phyloP scores from a whole-genome alignment of 2,888 invertebrate species.

The Drosophila mercatorum region DNA sequence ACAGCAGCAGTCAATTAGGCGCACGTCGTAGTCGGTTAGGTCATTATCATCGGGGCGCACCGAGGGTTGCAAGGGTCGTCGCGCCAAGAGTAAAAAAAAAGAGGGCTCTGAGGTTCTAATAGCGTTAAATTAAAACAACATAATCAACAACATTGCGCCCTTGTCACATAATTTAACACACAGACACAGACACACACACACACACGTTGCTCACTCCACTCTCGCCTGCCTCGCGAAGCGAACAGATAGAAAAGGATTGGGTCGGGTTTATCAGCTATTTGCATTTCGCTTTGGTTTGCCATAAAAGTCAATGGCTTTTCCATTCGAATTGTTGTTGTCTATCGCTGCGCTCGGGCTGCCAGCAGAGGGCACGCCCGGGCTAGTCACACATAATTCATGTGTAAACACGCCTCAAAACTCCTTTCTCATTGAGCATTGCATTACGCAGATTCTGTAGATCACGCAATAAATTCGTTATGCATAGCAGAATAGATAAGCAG shows the following conservation, averaged over 20 bases:
- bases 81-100: not conserved
- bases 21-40: constrained; percentile 51
- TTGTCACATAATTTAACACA: constrained; percentile 74
- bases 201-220: constrained; percentile 3
- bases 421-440: constrained; percentile 17
- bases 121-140: constrained; percentile 83
- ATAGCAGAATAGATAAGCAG: constrained; percentile 25
- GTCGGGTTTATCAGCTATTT: constrained; percentile 55
- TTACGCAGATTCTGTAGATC: constrained; percentile 29
- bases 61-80: constrained; percentile 44
- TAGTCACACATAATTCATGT: constrained; percentile 68
- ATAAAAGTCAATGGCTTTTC: constrained; percentile 19
- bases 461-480: constrained; percentile 44
- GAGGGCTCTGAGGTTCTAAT: constrained; percentile 72
- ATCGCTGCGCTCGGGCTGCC: not conserved
- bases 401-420: constrained; percentile 65
- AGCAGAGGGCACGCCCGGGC: not conserved
- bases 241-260: constrained; percentile 46
- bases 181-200: constrained; percentile 17
- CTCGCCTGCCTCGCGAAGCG: constrained; percentile 17
- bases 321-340: constrained; percentile 14
- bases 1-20: constrained; percentile 79
- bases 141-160: constrained; percentile 66
- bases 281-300: constrained; percentile 72
- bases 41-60: constrained; percentile 43